These are phyloP conservation scores for Marasmarcha lunaedactyla DNA, from an alignment of 2,888 invertebrate genomes.

Conservation along the genomic window DNA sequence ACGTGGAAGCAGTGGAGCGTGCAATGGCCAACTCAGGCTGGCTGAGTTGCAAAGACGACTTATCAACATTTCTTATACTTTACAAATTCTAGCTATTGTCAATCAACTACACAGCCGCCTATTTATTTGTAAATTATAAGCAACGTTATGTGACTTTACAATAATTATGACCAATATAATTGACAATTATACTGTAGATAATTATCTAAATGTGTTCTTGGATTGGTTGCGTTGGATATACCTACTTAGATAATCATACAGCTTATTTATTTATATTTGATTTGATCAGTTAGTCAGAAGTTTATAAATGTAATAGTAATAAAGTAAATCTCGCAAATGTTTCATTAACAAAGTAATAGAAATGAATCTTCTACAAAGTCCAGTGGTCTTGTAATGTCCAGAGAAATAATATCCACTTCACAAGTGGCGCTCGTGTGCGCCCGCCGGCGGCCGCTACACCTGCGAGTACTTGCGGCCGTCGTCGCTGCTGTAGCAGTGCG, in stretches of 20 bases:
- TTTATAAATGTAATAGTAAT: not conserved
- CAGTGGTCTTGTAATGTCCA: too few relatives aligned
- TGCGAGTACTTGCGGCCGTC: constrained; percentile 91
- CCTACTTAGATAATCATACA: too few relatives aligned
- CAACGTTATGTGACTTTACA: not conserved
- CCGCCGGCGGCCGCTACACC: too few relatives aligned
- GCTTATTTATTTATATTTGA: too few relatives aligned
- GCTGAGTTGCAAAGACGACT: constrained; percentile 63
- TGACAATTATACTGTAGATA: constrained; percentile 2
- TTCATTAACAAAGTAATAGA: too few relatives aligned
- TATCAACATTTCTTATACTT: constrained; percentile 15
- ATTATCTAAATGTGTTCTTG: not conserved
- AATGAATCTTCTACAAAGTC: too few relatives aligned
- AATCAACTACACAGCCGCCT: not conserved
- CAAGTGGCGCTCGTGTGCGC: too few relatives aligned
- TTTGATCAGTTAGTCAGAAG: too few relatives aligned
- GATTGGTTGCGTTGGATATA: too few relatives aligned
- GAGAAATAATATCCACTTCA: too few relatives aligned
- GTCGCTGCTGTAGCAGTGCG: constrained; percentile 97
- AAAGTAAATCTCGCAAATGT: not conserved
- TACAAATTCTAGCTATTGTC: not conserved
- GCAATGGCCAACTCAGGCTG: constrained; percentile 52
- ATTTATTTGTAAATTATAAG: too few relatives aligned
- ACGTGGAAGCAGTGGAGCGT: constrained; percentile 38
- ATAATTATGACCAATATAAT: constrained; percentile 1